phyloP scores from a whole-genome alignment of 2,113 vertebrate genomes.

The Xenus cinereus region DNA sequence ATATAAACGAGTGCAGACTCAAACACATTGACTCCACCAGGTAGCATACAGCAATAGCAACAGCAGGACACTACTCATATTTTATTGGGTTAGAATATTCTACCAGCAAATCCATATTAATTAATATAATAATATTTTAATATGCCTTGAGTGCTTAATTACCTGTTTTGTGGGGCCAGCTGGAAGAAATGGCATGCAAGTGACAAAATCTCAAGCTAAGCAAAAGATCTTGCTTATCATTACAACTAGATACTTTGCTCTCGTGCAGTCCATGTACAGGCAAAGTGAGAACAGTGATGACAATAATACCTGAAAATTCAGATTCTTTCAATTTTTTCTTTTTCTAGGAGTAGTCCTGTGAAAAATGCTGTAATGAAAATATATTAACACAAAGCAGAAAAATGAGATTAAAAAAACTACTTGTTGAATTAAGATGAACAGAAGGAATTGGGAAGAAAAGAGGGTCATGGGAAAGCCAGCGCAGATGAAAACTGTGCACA shows the following conservation, averaged over 20 bases:
- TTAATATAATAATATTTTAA: neutral
- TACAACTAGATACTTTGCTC: neutral
- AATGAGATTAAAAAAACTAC: neutral
- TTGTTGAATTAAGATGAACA: neutral
- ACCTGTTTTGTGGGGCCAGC: neutral
- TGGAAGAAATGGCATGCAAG: neutral
- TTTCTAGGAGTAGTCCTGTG: neutral
- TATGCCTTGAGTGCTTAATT: neutral
- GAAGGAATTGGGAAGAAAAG: neutral
- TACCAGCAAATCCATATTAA: neutral
- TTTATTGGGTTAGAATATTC: neutral
- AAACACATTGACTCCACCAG: neutral
- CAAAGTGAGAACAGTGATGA: neutral
- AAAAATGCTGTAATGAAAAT: neutral
- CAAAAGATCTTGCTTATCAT: neutral
- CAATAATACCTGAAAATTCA: neutral
- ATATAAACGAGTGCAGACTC: neutral
- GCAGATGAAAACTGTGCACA: neutral
- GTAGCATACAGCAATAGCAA: neutral
- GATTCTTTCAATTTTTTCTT: neutral
- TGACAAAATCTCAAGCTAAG: neutral
- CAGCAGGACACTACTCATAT: neutral
- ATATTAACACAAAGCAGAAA: neutral
- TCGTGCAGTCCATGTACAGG: neutral
- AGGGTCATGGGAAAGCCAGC: neutral